Evolutionary conservation across 2,888 invertebrate species (phyloP), one percentile per base, ranked within the genome.

Genomic region (Agrotis ipsilon): DNA sequence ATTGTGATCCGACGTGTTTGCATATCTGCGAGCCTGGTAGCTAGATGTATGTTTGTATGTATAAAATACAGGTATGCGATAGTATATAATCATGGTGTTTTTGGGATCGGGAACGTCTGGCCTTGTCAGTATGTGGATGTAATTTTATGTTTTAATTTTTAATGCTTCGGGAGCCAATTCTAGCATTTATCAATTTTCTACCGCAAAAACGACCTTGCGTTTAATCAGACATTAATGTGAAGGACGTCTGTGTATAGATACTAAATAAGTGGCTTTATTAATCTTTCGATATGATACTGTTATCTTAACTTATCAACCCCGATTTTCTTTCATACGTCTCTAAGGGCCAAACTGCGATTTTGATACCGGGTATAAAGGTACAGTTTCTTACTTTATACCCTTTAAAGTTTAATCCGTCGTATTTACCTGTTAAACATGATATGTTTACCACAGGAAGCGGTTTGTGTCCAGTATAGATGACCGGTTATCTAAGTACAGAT

Each of bases 1-100:
- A 80, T 78, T 82, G 78, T 80, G 83, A 69, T 74, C 52, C 81
- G 79, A 80, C 67, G 80, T 84, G 78, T 85, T 87, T 88, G 82
- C 80, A 85, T 87, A 83, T 86, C 79, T 79, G 81, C 60, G 59
- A 58, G 76, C 69, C 78, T 85, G 81, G 83, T 81, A 78, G 49
- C 55, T 63, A 27, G 66, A 65, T 73, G 58, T 58, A 60, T 72
- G 24, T 21, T 21, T 64, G 52, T 54, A 76, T 70, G 45, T 48
- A 60, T 70, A 75, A 14, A 57, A 63, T 59, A 70, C 63, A 77
- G 60, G 61, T 62, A 63, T 7, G n/a, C 32, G 55, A 32, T 45
- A 54, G 39, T 52, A 43, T 60, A 11, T 27, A 49, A 43, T 46
- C 45, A 27, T 48, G 24, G 18, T 49, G 55, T n/a, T n/a, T 48